These are phyloP conservation scores for Cataglyphis altisquamis DNA, from an alignment of 2,888 invertebrate genomes.

Conservation along the genomic window DNA sequence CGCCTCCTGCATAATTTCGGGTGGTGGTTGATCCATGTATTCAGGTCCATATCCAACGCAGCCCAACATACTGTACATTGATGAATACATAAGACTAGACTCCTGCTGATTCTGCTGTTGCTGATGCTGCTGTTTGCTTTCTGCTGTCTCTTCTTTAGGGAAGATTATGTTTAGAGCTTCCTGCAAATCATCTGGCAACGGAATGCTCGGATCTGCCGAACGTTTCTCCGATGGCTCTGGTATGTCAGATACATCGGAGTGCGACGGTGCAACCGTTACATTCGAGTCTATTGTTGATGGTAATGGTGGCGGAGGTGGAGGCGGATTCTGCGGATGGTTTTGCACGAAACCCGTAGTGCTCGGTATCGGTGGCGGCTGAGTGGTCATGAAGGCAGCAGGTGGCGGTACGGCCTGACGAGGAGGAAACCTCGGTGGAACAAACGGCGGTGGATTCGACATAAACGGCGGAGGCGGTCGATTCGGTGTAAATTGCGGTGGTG, in stretches of 20 bases:
- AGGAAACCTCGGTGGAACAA: conserved; percentile 72
- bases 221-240: conserved; percentile 86
- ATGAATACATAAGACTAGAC: conserved; percentile 83
- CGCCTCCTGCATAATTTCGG: conserved; percentile 83
- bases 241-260: conserved; percentile 84
- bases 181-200: conserved; percentile 89
- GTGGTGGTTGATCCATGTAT: conserved; percentile 85
- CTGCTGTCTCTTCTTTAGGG: conserved; percentile 87
- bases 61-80: conserved; percentile 84
- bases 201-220: conserved; percentile 85
- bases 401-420: conserved; percentile 71
- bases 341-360: conserved; percentile 60
- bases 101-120: conserved; percentile 76
- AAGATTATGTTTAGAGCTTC: conserved; percentile 90
- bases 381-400: conserved; percentile 72
- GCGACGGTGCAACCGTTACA: neutral
- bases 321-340: conserved; percentile 68
- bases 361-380: conserved; percentile 66
- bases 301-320: conserved; percentile 74
- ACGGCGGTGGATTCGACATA: conserved; percentile 78
- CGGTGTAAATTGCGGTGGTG: conserved; percentile 74
- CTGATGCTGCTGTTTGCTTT: conserved; percentile 58
- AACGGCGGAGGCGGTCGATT: conserved; percentile 80
- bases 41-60: conserved; percentile 84
- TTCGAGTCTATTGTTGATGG: conserved; percentile 53